Evolutionary conservation across 2,888 invertebrate genomes (phyloP).

Genomic region (Polydrusus pterygomalis): DNA sequence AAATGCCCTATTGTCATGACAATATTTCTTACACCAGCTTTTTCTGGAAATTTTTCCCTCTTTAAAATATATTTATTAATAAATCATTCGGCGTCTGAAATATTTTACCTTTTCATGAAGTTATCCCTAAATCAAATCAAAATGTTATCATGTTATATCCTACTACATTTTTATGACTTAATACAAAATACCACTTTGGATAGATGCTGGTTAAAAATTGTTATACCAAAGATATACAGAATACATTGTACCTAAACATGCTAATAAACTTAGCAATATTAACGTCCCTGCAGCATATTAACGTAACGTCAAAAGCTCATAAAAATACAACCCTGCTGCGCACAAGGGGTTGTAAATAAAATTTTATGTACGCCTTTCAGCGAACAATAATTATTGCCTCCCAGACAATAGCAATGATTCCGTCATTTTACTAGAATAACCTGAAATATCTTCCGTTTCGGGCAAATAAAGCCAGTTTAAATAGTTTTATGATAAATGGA

Average conservation of each 20-base stretch:
- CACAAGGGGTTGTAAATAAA: constrained; percentile 32
- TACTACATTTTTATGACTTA: background rate
- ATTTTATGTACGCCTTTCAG: constrained; percentile 39
- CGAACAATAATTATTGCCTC: constrained; percentile 34
- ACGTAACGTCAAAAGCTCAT: constrained; percentile 23
- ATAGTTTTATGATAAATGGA: background rate
- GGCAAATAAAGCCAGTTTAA: background rate
- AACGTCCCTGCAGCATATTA: background rate
- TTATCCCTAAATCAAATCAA: too few species aligned
- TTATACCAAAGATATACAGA: background rate
- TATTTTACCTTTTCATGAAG: too few species aligned
- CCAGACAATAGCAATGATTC: constrained; percentile 31
- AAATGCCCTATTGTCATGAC: too few species aligned
- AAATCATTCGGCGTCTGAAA: too few species aligned
- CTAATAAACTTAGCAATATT: background rate
- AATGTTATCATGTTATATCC: too few species aligned
- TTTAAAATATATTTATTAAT: too few species aligned
- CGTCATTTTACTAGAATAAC: constrained; percentile 33
- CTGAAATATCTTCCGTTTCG: constrained; percentile 27
- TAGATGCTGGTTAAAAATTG: background rate
- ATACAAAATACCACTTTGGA: background rate
- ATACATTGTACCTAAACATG: constrained; percentile 7
- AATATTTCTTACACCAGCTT: too few species aligned
- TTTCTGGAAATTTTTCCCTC: too few species aligned
- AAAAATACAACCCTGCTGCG: constrained; percentile 22